Evolutionary conservation across 2,113 vertebrate species (phyloP).

Genomic region (Bubo bubo): DNA sequence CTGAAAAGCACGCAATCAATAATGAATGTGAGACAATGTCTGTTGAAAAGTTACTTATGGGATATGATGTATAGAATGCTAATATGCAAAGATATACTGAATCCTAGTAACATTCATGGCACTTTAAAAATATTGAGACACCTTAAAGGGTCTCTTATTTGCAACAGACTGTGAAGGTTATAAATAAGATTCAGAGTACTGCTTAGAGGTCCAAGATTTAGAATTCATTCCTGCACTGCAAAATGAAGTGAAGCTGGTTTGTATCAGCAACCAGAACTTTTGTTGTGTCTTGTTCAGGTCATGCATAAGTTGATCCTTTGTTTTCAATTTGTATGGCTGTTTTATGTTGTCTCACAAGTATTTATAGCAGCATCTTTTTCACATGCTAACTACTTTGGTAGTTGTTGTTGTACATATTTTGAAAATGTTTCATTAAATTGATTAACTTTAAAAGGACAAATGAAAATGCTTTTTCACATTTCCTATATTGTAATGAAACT

Average conservation of each 20-base stretch:
- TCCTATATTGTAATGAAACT: constrained; percentile 1
- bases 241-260: background rate
- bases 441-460: constrained; percentile 44
- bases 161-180: background rate
- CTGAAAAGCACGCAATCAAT: background rate
- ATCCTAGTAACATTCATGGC: background rate
- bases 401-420: constrained; percentile 43
- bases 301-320: background rate
- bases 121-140: background rate
- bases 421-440: constrained; percentile 25
- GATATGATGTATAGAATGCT: constrained; percentile 45
- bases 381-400: background rate
- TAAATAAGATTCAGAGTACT: background rate
- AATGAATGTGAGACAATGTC: background rate
- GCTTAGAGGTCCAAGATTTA: background rate
- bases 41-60: background rate
- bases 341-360: background rate
- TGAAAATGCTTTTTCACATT: constrained; percentile 38
- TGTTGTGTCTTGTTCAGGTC: background rate
- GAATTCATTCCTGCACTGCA: background rate
- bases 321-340: background rate
- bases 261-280: background rate
- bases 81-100: background rate
- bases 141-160: background rate
- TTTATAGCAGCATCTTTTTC: constrained; percentile 34